phyloP scores from a whole-genome alignment of 2,888 invertebrate species.

The Hirudinaria manillensis region DNA sequence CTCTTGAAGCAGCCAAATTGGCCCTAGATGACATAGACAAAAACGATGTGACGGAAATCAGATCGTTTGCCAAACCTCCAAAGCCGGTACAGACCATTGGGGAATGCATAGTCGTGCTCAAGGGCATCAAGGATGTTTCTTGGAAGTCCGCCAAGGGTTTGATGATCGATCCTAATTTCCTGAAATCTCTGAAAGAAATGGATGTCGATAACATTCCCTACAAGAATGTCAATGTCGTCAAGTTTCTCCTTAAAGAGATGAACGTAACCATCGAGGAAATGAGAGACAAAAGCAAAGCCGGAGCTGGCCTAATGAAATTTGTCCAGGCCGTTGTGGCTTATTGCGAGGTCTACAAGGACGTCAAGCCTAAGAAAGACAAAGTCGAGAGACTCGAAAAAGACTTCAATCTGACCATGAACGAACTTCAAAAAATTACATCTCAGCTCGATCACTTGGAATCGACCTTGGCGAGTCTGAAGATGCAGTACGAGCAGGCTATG shows the following conservation, averaged over 20 bases:
- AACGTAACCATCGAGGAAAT: constrained; percentile 67
- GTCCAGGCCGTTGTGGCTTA: constrained; percentile 80
- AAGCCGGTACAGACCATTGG: constrained; percentile 83
- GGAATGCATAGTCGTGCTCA: constrained; percentile 80
- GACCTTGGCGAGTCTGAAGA: constrained; percentile 66
- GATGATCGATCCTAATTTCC: constrained; percentile 83
- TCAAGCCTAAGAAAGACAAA: constrained; percentile 63
- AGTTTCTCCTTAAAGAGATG: constrained; percentile 53
- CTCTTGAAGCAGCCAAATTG: constrained; percentile 70
- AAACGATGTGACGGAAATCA: constrained; percentile 82
- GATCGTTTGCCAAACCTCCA: constrained; percentile 77
- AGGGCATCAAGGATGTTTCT: constrained; percentile 74
- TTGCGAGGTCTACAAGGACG: constrained; percentile 78
- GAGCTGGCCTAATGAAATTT: constrained; percentile 76
- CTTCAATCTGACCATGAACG: constrained; percentile 56
- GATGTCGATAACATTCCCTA: constrained; percentile 60
- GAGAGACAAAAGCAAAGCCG: constrained; percentile 76
- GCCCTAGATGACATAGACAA: constrained; percentile 79
- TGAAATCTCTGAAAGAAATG: constrained; percentile 74
- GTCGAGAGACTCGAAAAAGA: constrained; percentile 68
- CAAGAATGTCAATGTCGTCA: constrained; percentile 38
- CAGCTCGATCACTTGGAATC: constrained; percentile 70
- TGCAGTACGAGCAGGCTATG: constrained; percentile 73
- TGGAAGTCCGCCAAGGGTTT: constrained; percentile 86
- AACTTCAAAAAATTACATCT: constrained; percentile 67